A percentile compares a stretch with the other conserved stretches of the same genome.
Conservation (phyloP, 2,888 invertebrate genomes). For the Prenolepis imparis region DNA sequence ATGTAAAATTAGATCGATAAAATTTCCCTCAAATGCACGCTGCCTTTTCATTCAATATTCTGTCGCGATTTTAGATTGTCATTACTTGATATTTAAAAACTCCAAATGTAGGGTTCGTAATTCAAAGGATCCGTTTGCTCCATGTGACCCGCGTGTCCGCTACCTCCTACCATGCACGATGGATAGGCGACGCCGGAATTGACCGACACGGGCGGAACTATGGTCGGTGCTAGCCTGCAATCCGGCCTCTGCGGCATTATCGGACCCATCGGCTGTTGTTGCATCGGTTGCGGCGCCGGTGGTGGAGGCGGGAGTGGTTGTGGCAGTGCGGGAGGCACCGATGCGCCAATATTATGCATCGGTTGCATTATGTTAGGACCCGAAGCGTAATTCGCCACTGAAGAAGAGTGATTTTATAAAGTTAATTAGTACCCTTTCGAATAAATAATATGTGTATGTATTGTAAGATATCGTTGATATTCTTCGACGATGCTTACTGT, state of each 20-base stretch:
- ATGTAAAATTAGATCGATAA: background rate
- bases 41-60: background rate
- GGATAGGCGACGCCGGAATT: constrained; percentile 80
- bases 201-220: constrained; percentile 73
- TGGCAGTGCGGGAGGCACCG: constrained; percentile 62
- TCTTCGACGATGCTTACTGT: constrained; percentile 69
- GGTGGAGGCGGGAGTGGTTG: constrained; percentile 65
- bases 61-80: background rate
- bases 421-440: constrained; percentile 32
- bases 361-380: constrained; percentile 80
- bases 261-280: constrained; percentile 79
- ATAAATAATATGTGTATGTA: background rate
- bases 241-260: constrained; percentile 83
- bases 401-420: constrained; percentile 54
- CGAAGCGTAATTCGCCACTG: constrained; percentile 78
- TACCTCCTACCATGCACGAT: constrained; percentile 83
- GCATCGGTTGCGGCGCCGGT: constrained; percentile 73
- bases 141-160: constrained; percentile 79
- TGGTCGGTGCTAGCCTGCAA: constrained; percentile 80
- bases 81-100: constrained; percentile 76
- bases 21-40: constrained; percentile 8
- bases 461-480: background rate
- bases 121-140: constrained; percentile 84
- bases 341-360: constrained; percentile 76
- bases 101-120: constrained; percentile 85